Conservation (phyloP, 2,797 vertebrate genomes). For the Peromyscus attwateri region DNA sequence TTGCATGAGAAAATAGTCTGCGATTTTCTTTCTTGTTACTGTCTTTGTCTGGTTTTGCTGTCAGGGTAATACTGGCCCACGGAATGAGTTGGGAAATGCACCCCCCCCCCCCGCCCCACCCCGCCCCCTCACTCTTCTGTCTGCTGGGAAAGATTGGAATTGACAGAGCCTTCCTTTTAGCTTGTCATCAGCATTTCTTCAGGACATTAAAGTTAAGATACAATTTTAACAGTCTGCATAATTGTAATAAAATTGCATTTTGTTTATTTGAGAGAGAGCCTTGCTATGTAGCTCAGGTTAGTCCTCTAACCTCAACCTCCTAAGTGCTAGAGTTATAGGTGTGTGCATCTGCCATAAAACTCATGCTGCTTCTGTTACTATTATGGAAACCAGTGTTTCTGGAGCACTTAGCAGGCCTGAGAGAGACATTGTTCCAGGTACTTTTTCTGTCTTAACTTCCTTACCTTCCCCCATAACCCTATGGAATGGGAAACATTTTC, state of each 20-base stretch:
- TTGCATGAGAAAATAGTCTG: neutral
- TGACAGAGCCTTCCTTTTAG: neutral
- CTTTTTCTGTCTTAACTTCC: neutral
- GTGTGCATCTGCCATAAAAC: neutral
- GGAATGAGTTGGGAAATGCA: neutral
- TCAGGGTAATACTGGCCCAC: neutral
- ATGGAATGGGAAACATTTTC: neutral
- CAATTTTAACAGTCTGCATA: neutral
- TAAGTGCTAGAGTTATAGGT: neutral
- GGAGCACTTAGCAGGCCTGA: neutral
- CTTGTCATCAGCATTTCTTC: neutral
- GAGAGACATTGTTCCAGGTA: neutral
- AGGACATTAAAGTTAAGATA: slow-evolving; percentile 30
- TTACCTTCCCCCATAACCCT: neutral
- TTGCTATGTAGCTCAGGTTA: neutral
- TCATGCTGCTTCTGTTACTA: neutral
- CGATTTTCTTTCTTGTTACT: slow-evolving; percentile 16
- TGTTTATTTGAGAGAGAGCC: neutral
- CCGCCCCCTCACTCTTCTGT: neutral
- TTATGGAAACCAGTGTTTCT: neutral
- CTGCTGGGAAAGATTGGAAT: slow-evolving; percentile 18
- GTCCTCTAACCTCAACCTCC: neutral
- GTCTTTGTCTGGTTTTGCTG: slow-evolving; percentile 21
- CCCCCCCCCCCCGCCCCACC: no score
- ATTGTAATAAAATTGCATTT: neutral